A percentile compares a stretch with the other conserved stretches of the same genome.
These are phyloP conservation scores for Drymodes brunneopygia DNA, from an alignment of 2,113 vertebrate species.

Conservation along the genomic window DNA sequence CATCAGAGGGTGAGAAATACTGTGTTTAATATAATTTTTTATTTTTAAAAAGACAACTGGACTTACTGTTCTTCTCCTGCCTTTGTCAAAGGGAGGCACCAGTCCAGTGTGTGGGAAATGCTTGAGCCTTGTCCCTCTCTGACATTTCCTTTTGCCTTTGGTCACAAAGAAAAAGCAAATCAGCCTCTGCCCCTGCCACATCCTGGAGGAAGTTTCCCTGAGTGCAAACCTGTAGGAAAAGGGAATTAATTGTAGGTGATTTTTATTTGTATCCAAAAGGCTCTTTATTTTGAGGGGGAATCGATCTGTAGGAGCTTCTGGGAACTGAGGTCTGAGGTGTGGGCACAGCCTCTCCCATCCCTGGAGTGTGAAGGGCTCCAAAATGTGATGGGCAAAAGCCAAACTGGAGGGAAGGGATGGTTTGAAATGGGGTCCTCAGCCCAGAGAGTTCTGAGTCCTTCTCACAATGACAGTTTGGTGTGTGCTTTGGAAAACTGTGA, in stretches of 20 bases:
- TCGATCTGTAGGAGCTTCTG: accelerated
- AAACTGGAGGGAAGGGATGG: neutral
- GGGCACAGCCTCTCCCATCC: neutral
- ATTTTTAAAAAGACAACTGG: neutral
- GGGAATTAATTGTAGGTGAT: neutral
- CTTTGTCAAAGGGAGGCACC: neutral
- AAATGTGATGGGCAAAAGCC: neutral
- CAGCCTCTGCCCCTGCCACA: neutral
- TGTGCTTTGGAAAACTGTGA: neutral
- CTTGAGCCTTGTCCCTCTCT: neutral
- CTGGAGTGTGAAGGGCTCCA: accelerated
- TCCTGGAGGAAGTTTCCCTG: neutral
- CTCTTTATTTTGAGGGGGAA: neutral
- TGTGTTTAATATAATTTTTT: neutral
- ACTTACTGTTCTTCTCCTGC: accelerated
- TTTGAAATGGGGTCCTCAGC: neutral
- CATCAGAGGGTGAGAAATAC: neutral
- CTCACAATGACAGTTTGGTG: neutral
- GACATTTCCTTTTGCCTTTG: neutral
- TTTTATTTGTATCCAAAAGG: neutral
- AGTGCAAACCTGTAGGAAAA: neutral
- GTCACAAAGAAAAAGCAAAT: neutral
- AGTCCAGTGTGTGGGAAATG: neutral
- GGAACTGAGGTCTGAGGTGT: neutral
- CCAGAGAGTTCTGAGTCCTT: neutral